Conservation (phyloP, 1,140 invertebrate species). For the Magallana gigas region DNA sequence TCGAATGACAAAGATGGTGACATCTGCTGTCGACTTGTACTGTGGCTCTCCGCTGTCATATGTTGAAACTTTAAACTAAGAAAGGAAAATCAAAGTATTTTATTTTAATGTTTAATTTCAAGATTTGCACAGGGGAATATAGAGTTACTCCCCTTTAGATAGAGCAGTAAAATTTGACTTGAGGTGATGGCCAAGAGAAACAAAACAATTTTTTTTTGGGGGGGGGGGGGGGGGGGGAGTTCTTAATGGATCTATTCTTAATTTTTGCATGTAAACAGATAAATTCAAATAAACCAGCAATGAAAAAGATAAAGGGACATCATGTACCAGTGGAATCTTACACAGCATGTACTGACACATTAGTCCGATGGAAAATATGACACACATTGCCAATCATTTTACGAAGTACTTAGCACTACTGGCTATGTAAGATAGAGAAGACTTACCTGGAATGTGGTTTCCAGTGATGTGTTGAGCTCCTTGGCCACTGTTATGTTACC, state of each 20-base stretch:
- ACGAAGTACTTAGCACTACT: no score
- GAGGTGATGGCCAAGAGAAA: no score
- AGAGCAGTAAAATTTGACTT: neutral
- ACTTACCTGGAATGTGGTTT: constrained; percentile 59
- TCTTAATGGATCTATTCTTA: no score
- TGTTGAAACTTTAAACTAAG: constrained; percentile 64
- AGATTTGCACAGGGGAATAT: neutral
- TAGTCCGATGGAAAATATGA: no score
- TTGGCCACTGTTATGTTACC: constrained; percentile 90
- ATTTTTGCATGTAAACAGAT: no score
- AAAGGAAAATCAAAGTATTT: constrained; percentile 17
- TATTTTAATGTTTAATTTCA: neutral
- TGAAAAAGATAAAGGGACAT: neutral
- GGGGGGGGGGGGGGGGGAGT: no score
- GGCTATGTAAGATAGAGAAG: no score
- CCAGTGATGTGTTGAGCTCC: constrained; percentile 87
- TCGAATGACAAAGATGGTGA: constrained; percentile 53
- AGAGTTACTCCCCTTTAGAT: neutral
- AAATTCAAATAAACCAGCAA: neutral
- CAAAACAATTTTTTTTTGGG: no score
- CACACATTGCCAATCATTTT: no score
- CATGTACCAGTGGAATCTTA: neutral
- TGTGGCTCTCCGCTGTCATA: constrained; percentile 63
- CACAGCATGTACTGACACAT: neutral
- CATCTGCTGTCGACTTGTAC: constrained; percentile 58